phyloP scores from a whole-genome alignment of 2,113 vertebrate species.

The Puma concolor region DNA sequence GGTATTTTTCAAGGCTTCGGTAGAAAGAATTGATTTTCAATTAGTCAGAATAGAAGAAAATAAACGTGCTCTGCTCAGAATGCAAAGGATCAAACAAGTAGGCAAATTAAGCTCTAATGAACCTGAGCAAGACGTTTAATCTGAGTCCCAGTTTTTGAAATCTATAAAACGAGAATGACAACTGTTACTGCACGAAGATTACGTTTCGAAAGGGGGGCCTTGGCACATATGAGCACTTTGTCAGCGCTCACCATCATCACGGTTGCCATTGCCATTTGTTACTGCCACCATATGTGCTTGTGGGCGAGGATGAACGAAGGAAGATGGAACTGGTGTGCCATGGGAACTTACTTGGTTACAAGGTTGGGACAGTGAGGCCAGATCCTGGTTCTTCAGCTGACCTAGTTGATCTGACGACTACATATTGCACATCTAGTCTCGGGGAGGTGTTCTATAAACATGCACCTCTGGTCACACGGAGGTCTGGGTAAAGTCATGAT shows the following conservation, averaged over 20 bases:
- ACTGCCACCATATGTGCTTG: not conserved
- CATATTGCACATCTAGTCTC: not conserved
- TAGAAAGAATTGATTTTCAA: constrained; percentile 34
- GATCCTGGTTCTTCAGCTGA: not conserved
- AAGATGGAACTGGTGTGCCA: not conserved
- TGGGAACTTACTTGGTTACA: not conserved
- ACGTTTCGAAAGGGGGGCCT: not conserved
- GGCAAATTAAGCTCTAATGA: not conserved
- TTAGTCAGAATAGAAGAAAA: not conserved
- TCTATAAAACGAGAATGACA: not conserved
- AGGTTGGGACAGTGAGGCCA: not conserved
- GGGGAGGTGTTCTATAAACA: not conserved
- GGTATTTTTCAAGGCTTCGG: not conserved
- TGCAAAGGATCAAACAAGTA: not conserved
- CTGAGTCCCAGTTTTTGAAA: not conserved
- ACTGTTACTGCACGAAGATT: not conserved
- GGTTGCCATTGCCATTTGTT: not conserved
- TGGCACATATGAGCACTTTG: not conserved
- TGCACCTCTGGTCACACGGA: not conserved
- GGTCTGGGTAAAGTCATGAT: not conserved
- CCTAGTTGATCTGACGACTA: not conserved
- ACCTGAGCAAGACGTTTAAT: not conserved
- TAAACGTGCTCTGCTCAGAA: not conserved
- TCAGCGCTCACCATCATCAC: not conserved
- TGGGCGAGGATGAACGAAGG: not conserved